Percentiles rank a stretch among this genome's conserved stretches.
Conservation (phyloP, 2,113 vertebrate genomes). For the Mormoops blainvillei region DNA sequence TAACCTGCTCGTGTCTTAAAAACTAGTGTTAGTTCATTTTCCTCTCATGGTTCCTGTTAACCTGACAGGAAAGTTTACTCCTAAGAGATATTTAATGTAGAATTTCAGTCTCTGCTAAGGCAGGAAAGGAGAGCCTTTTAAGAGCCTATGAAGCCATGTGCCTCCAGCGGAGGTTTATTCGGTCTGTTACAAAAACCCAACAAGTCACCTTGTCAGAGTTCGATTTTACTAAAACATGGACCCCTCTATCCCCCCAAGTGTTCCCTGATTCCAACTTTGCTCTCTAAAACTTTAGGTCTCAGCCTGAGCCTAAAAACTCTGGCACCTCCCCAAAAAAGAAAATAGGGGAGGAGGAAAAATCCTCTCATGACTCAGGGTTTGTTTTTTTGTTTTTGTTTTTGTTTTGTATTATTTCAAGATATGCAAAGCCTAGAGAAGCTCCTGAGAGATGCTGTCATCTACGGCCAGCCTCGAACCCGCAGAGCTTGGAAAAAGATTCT, state of each 20-base stretch:
- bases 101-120: not conserved
- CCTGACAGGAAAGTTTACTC: not conserved
- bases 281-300: not conserved
- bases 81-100: not conserved
- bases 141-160: not conserved
- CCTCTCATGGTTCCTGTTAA: not conserved
- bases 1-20: not conserved
- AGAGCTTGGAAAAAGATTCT: slow-evolving; percentile 96
- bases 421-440: slow-evolving; percentile 89
- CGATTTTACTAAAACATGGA: not conserved
- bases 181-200: not conserved
- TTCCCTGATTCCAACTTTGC: not conserved
- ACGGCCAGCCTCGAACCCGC: slow-evolving; percentile 89
- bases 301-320: not conserved
- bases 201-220: not conserved
- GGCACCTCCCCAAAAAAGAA: not conserved
- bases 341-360: not conserved
- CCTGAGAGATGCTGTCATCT: slow-evolving; percentile 88
- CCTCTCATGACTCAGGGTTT: not conserved
- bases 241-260: not conserved
- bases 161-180: not conserved
- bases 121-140: not conserved
- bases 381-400: not conserved
- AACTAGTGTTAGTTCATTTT: not conserved
- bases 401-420: slow-evolving; percentile 81